Evolutionary conservation across 2,113 vertebrate species (phyloP), one percentile per base, ranked within the genome.

Genomic region (Gadus chalcogrammus): DNA sequence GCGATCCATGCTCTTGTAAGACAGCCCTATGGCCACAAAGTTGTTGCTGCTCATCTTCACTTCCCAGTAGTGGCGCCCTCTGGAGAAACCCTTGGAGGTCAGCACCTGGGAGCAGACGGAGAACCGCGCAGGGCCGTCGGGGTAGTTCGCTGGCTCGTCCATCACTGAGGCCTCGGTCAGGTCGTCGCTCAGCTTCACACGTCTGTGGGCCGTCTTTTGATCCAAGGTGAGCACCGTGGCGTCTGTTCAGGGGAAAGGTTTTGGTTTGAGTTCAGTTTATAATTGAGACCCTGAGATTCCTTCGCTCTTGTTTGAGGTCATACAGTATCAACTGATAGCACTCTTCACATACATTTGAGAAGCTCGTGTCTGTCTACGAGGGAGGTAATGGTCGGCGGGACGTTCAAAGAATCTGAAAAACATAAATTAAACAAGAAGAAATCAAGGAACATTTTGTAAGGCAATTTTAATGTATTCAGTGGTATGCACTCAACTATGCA

Each of bases 1-100:
- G 1, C 95, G 92, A 0, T 90, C 83, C 24, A 98, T 94, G 89
- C 89, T 92, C 71, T 80, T 79, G 0, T 95, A 97, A 66, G 96
- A 94, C 73, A 99, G 1, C 15, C 97, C 97, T 0, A 98, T 2
- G 4, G 88, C 93, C 0, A 95, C 93, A 89, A 96, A 98, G 87
- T 87, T 94, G 86, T 85, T 91, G 76, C 84, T 91, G 70, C 90
- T 93, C 76, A 96, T 71, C 17, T 91, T 88, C n/a, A 96, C 92
- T 65, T 99, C 97, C 97, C 97, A 99, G 93, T 99, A 99, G 83
- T 98, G 94, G 42, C 94, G 7, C 0, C 97, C 97, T 0, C 73
- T 78, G 35, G 90, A 90, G 88, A 97, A 98, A 63, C 91, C 91
- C 84, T 94, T 91, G 48, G 89, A 79, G 35, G 92, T 85, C 69